Evolutionary conservation across 2,797 vertebrate genomes (phyloP), one percentile per base, ranked within the genome.

Genomic region (Anguilla pacifica): DNA sequence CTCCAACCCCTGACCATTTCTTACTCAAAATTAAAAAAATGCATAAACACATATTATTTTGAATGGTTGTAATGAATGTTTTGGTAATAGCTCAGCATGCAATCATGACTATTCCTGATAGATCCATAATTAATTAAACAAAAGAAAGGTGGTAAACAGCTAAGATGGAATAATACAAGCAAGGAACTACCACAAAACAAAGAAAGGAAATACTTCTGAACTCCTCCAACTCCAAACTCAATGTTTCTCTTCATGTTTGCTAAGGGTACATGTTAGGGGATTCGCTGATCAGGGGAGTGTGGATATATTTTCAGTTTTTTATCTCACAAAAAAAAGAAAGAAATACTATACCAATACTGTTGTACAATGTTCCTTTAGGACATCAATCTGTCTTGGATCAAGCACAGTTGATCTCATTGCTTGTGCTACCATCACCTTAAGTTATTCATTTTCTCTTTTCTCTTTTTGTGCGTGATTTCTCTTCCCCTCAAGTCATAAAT

Each of bases 251-350:
- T 67, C n/a, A 64, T 85, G 35, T 46, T 85, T 25, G 22, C 84
- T 85, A 43, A 46, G 43, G 43, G 43, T 64, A 85, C 25, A 85
- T 85, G 28, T 61, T 85, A 61, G 35, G 28, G 55, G 46, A 64
- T 39, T 85, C 59, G 39, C 46, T 35, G 19, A 49, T 85, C 46
- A 43, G 9, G 43, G 43, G 43, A 46, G 43, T 46, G 43, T 46
- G 59, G 61, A 15, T 19, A 43, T 17, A 53, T 49, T 43, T 67
- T 49, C 84, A 70, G 64, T n/a, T 28, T 70, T 70, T 70, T 70
- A 70, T n/a, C n/a, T n/a, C 25, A 70, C 64, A 28, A 28, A 70
- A 57, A 19, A 64, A 6, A 19, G 43, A 46, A 46, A 46, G 43
- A 46, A 70, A 28, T 70, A 28, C n/a, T 6, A 28, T 70, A 3